phyloP scores from a whole-genome alignment of 2,888 invertebrate genomes.

The Callyntrura guangdongensis region DNA sequence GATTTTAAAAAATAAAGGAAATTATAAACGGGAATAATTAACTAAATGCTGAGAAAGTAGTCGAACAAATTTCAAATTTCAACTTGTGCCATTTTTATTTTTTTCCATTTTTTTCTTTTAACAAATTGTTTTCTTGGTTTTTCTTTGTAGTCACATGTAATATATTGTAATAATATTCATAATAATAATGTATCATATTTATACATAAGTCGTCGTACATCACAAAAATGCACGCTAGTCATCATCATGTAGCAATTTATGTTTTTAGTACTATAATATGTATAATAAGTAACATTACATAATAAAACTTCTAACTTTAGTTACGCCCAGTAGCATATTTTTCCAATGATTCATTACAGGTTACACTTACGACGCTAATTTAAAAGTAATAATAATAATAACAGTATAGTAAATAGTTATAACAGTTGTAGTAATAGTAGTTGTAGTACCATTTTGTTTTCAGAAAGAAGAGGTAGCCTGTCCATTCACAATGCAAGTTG shows the following conservation, averaged over 20 bases:
- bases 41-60: neutral
- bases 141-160: conserved; percentile 60
- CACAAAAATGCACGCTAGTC: conserved; percentile 75
- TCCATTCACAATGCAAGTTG: conserved; percentile 51
- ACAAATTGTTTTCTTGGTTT: conserved; percentile 74
- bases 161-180: no score
- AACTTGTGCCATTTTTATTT: conserved; percentile 79
- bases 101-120: conserved; percentile 76
- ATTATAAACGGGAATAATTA: no score
- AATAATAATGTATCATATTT: no score
- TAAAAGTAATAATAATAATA: conserved; percentile 13
- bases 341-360: neutral
- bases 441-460: conserved; percentile 71
- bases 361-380: conserved; percentile 14
- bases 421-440: neutral
- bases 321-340: neutral
- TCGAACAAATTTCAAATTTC: conserved; percentile 58
- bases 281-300: conserved; percentile 46
- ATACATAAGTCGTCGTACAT: conserved; percentile 73
- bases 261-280: conserved; percentile 57
- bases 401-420: neutral
- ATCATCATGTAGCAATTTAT: conserved; percentile 63
- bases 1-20: no score
- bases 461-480: conserved; percentile 64
- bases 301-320: conserved; percentile 38